Conservation (phyloP, 2,113 vertebrate species). For the Planiliza haematocheilus region DNA sequence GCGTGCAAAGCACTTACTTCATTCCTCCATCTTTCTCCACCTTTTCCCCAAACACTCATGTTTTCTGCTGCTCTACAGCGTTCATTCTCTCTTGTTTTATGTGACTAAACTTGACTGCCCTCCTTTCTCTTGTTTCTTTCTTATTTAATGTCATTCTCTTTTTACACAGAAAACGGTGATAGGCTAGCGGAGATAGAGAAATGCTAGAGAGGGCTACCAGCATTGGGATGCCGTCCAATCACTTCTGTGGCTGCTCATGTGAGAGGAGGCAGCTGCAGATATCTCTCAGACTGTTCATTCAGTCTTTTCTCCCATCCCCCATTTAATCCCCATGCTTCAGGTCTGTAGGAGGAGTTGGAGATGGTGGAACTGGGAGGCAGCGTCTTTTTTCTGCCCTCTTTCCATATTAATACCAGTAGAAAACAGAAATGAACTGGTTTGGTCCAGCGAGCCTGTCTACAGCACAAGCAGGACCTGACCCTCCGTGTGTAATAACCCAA, state of each 20-base stretch:
- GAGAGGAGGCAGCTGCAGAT: slow-evolving; percentile 75
- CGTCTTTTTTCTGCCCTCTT: slow-evolving; percentile 36
- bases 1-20: slow-evolving; percentile 62
- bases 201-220: slow-evolving; percentile 39
- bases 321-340: slow-evolving; percentile 74
- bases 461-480: slow-evolving; percentile 18
- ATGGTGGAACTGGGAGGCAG: slow-evolving; percentile 55
- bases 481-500: slow-evolving; percentile 25
- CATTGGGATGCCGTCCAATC: slow-evolving; percentile 66
- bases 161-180: not conserved
- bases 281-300: slow-evolving; percentile 69
- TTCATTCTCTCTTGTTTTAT: slow-evolving; percentile 32
- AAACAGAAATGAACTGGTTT: slow-evolving; percentile 21
- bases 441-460: slow-evolving; percentile 16
- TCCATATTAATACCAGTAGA: slow-evolving; percentile 24
- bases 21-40: slow-evolving; percentile 41
- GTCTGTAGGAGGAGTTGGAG: slow-evolving; percentile 69
- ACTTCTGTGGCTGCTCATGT: slow-evolving; percentile 66
- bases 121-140: slow-evolving; percentile 4
- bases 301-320: slow-evolving; percentile 77
- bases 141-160: slow-evolving; percentile 8
- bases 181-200: slow-evolving; percentile 5
- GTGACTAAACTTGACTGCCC: not conserved
- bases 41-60: slow-evolving; percentile 50
- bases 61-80: slow-evolving; percentile 12